Conservation (phyloP, 1,140 invertebrate genomes). For the Dendroctonus valens region DNA sequence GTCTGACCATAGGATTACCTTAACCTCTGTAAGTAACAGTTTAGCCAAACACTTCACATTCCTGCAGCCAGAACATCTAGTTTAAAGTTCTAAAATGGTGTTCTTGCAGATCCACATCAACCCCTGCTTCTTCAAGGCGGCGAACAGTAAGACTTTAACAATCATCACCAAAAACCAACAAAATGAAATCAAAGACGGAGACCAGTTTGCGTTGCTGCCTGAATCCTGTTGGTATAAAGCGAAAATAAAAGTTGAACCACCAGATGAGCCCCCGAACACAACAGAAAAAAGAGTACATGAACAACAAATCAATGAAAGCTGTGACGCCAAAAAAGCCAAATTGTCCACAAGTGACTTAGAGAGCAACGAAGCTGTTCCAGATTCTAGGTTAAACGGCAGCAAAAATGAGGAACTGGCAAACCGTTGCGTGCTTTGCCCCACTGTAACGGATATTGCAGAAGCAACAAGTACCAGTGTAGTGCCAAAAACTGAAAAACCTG, state of each 20-base stretch:
- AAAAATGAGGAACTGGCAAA: no score
- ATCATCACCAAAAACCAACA: conserved; percentile 30
- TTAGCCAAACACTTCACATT: not conserved
- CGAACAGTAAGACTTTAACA: conserved; percentile 29
- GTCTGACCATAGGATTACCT: conserved; percentile 13
- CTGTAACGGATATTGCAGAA: no score
- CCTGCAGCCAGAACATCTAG: not conserved
- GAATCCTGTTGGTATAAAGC: conserved; percentile 31
- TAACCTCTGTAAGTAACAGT: conserved; percentile 35
- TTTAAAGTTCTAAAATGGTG: conserved; percentile 1
- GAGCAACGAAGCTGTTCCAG: no score
- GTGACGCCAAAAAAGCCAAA: no score
- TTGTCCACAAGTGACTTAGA: no score
- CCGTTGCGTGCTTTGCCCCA: no score
- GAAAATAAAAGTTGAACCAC: not conserved
- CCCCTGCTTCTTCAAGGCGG: conserved; percentile 39
- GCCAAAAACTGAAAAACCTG: not conserved
- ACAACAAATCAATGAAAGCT: not conserved
- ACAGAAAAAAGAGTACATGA: not conserved
- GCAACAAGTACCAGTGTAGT: not conserved
- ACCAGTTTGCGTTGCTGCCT: conserved; percentile 40
- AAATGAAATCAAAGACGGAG: conserved; percentile 37
- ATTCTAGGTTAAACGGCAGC: no score
- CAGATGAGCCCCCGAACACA: no score
- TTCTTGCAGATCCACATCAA: conserved; percentile 38